Conservation (phyloP, 1,140 invertebrate species). For the Sycophaga agraensis region DNA sequence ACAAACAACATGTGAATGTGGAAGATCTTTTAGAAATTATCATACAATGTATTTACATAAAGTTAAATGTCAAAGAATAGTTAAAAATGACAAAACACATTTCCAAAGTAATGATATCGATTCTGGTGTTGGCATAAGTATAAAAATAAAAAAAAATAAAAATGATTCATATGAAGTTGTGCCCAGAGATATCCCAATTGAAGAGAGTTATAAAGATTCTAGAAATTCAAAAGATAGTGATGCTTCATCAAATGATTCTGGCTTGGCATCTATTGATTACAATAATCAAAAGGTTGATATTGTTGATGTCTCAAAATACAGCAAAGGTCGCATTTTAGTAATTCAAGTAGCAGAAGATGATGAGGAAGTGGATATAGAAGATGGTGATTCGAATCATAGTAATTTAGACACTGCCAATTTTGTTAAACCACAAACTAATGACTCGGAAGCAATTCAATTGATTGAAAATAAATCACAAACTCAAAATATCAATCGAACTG, state of each 20-base stretch:
- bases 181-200: conserved; percentile 9
- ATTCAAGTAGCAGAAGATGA: conserved; percentile 41
- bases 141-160: conserved; percentile 53
- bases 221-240: conserved; percentile 24
- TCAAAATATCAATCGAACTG: background rate
- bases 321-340: conserved; percentile 41
- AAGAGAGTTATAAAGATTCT: conserved; percentile 14
- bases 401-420: conserved; percentile 1
- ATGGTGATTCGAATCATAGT: conserved; percentile 28
- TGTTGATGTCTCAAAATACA: conserved; percentile 31
- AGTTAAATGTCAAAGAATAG: conserved; percentile 35
- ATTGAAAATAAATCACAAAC: background rate
- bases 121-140: conserved; percentile 49
- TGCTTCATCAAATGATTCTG: conserved; percentile 28
- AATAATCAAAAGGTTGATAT: conserved; percentile 15
- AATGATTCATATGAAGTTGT: conserved; percentile 55
- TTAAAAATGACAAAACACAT: background rate
- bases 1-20: conserved; percentile 41
- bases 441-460: background rate
- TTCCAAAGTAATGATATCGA: conserved; percentile 42
- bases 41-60: conserved; percentile 45
- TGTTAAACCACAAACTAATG: background rate
- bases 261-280: conserved; percentile 12
- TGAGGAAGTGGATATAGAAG: conserved; percentile 46
- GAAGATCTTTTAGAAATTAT: conserved; percentile 44